phyloP scores from a whole-genome alignment of 2,113 vertebrate genomes.

The Rhinopomastus cyanomelas region DNA sequence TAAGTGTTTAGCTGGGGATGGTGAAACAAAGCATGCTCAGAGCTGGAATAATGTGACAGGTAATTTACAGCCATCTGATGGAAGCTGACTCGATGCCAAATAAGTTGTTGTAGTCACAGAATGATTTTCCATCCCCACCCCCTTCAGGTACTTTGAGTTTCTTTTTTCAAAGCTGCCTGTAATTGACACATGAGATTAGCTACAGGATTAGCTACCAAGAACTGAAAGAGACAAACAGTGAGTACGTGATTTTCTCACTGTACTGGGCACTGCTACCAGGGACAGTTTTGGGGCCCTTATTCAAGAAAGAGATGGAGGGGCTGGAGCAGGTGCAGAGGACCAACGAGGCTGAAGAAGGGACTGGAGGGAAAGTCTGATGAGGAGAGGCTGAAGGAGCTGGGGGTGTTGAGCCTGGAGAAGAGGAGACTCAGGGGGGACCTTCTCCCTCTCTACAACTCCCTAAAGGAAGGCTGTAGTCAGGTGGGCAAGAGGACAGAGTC shows the following conservation, averaged over 20 bases:
- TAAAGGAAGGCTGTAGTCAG: too few relatives aligned
- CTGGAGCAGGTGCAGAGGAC: too few relatives aligned
- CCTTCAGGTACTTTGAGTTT: not conserved
- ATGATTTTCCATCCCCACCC: not conserved
- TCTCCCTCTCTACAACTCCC: too few relatives aligned
- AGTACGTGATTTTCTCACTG: not conserved
- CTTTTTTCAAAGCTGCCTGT: not conserved
- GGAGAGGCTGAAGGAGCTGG: too few relatives aligned
- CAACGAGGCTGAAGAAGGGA: too few relatives aligned
- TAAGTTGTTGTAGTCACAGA: not conserved
- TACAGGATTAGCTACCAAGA: conserved; percentile 6
- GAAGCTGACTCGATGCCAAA: conserved; percentile 46
- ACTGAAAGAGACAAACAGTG: not conserved
- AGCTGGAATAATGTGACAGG: conserved; percentile 8
- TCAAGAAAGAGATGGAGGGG: too few relatives aligned
- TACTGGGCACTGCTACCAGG: too few relatives aligned
- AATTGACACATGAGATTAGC: conserved; percentile 31
- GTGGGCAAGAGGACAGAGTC: too few relatives aligned
- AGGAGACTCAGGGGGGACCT: too few relatives aligned
- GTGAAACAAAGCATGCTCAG: conserved; percentile 36
- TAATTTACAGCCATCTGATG: conserved; percentile 46
- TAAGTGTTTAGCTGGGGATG: conserved; percentile 34
- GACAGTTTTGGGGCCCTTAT: too few relatives aligned
- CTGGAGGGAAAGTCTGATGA: too few relatives aligned
- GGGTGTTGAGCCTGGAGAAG: too few relatives aligned